Evolutionary conservation across 2,797 vertebrate genomes (phyloP).

Genomic region (Epinephelus coioides): DNA sequence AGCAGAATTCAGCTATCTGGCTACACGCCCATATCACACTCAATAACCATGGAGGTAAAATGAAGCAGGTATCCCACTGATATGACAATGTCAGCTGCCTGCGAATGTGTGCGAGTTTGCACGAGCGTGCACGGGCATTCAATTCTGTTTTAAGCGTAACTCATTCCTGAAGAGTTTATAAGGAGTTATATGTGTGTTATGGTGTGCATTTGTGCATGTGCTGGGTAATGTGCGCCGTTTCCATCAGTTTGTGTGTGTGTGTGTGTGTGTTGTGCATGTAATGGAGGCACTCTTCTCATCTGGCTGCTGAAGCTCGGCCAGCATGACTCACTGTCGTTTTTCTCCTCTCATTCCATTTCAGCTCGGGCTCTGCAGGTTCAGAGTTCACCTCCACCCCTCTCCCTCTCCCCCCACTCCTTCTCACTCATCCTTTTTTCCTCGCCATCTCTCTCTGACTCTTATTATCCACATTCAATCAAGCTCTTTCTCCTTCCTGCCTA

Average conservation of each 20-base stretch:
- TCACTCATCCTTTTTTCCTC: slow-evolving; percentile 4
- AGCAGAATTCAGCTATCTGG: slow-evolving; percentile 44
- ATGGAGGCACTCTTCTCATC: slow-evolving; percentile 53
- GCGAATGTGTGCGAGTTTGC: background rate
- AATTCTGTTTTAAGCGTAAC: background rate
- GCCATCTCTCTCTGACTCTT: slow-evolving; percentile 13
- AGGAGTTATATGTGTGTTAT: background rate
- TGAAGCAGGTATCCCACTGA: slow-evolving; percentile 50
- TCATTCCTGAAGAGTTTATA: slow-evolving; percentile 21
- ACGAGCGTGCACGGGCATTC: background rate
- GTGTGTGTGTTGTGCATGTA: slow-evolving; percentile 7
- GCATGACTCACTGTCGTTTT: slow-evolving; percentile 67
- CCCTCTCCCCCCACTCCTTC: background rate
- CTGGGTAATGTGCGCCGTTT: slow-evolving; percentile 1
- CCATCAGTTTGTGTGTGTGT: background rate
- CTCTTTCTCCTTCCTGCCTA: slow-evolving; percentile 7
- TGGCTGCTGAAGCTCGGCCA: slow-evolving; percentile 54
- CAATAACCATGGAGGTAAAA: slow-evolving; percentile 44
- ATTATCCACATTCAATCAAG: slow-evolving; percentile 48
- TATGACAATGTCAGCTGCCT: slow-evolving; percentile 8
- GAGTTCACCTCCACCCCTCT: slow-evolving; percentile 64
- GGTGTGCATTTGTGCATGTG: background rate
- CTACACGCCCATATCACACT: slow-evolving; percentile 48
- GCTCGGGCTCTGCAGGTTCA: slow-evolving; percentile 64
- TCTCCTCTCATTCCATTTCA: slow-evolving; percentile 69